These are phyloP conservation scores for Spodoptera litura DNA, from an alignment of 1,140 invertebrate species.

Conservation along the genomic window DNA sequence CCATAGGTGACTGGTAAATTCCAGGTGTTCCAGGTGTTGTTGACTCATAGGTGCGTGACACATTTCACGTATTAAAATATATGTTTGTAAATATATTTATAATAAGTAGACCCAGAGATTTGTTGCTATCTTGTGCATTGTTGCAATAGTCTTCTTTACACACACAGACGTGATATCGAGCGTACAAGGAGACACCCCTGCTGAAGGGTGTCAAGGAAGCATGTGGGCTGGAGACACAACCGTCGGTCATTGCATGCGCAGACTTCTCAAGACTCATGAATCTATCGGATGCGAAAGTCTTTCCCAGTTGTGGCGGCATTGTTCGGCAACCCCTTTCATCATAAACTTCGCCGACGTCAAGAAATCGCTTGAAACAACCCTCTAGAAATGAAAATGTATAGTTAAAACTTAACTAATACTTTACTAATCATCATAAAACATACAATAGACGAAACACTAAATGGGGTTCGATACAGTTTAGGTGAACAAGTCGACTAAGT, in stretches of 20 bases:
- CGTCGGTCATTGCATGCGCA: conserved; percentile 17
- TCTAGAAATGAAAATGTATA: neutral
- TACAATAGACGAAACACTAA: too few species aligned
- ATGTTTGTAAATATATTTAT: too few species aligned
- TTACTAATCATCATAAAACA: neutral
- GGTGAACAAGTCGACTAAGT: too few species aligned
- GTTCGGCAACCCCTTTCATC: conserved; percentile 55
- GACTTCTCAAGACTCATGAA: conserved; percentile 42
- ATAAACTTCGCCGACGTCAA: conserved; percentile 51
- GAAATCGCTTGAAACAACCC: conserved; percentile 55
- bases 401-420: neutral
- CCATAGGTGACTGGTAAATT: too few species aligned
- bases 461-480: too few species aligned
- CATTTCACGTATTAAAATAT: too few species aligned
- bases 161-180: conserved; percentile 54
- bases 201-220: conserved; percentile 53
- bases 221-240: conserved; percentile 49
- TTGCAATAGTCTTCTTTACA: conserved; percentile 48
- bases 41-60: too few species aligned
- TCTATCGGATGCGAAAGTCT: conserved; percentile 38
- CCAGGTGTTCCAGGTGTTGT: too few species aligned
- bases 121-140: neutral
- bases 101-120: too few species aligned
- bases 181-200: conserved; percentile 48
- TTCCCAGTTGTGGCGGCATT: conserved; percentile 39